A percentile compares a stretch with the other conserved stretches of the same genome.
These are phyloP conservation scores for Cerastis leucographa DNA, from an alignment of 2,888 invertebrate genomes.

Conservation along the genomic window DNA sequence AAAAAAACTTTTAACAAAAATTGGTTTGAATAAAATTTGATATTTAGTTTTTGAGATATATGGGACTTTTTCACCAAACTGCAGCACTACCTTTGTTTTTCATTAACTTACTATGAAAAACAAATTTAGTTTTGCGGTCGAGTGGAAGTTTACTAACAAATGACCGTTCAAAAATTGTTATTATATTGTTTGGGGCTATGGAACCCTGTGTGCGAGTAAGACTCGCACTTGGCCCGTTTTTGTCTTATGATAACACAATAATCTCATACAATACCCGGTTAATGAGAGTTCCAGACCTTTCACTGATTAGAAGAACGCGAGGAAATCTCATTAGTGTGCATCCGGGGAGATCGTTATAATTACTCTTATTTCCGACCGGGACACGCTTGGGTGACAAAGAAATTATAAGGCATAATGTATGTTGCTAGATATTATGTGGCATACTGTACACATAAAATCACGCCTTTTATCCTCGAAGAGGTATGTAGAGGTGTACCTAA, in stretches of 20 bases:
- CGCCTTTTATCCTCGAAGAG: background rate
- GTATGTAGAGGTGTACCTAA: background rate
- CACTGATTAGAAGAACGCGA: background rate
- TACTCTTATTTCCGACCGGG: constrained; percentile 8
- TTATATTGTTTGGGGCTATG: too few species aligned
- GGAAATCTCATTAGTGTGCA: constrained; percentile 13
- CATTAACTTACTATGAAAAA: too few species aligned
- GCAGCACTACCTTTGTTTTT: too few species aligned
- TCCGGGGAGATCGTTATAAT: constrained; percentile 9
- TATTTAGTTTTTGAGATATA: too few species aligned
- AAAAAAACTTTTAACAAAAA: too few species aligned
- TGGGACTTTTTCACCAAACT: too few species aligned
- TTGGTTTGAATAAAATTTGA: too few species aligned
- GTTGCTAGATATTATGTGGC: background rate
- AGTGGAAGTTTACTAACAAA: too few species aligned
- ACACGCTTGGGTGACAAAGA: background rate
- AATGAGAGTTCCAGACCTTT: constrained; percentile 10
- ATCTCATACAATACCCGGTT: background rate
- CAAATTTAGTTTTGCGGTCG: too few species aligned
- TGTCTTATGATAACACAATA: background rate
- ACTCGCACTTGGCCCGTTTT: too few species aligned
- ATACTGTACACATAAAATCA: background rate
- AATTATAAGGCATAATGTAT: background rate
- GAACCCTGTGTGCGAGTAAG: too few species aligned
- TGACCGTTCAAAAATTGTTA: too few species aligned